Base-by-base conservation (phyloP, 2,797 vertebrate species). In the Melanotaenia pygmaea region DNA sequence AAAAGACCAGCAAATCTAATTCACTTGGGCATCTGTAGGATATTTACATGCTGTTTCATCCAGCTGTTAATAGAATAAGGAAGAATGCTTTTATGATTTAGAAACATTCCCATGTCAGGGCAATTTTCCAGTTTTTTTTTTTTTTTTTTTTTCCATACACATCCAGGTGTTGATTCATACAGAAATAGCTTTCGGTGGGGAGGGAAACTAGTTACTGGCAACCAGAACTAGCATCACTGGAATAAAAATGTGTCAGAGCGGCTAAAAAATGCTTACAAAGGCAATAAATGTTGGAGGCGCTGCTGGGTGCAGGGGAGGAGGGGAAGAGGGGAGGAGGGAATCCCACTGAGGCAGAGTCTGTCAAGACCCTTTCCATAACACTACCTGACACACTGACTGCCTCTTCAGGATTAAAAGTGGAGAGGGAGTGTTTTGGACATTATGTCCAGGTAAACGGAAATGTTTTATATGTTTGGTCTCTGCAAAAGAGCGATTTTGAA, bases 271-370 rank as follows among this genome's bases (percentile, higher is more conserved):
- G 86, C 90, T 90, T 80, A 73, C 73, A 85, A 79, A 88, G 84
- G 84, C 67, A 83, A 79, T 76, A 86, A 71, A 74, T 65, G 68
- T 57, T 53, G 26, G 75, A 73, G 74, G 70, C 64, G 69, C 59
- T 66, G 77, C 35, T 26, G 32, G 26, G 64, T 54, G 20, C 24
- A 20, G 7, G 45, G 45, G 6, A 20, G 45, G 61, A 34, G 32
- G 32, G 32, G 32, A 8, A 34, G 7, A 59, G 61, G 70, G 70
- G 71, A 32, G 64, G 72, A 51, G 76, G 80, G 73, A 67, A 67
- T 74, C 82, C 85, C 82, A 54, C 86, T 79, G 87, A 90, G 80
- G 64, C 67, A 58, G 79, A 76, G 72, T 84, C 89, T 89, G 86
- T 86, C 80, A 72, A 67, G 64, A 85, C 77, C 80, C 57, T 10